phyloP scores from a whole-genome alignment of 1,140 invertebrate species.

The Gyrodactylus bullatarudis region DNA sequence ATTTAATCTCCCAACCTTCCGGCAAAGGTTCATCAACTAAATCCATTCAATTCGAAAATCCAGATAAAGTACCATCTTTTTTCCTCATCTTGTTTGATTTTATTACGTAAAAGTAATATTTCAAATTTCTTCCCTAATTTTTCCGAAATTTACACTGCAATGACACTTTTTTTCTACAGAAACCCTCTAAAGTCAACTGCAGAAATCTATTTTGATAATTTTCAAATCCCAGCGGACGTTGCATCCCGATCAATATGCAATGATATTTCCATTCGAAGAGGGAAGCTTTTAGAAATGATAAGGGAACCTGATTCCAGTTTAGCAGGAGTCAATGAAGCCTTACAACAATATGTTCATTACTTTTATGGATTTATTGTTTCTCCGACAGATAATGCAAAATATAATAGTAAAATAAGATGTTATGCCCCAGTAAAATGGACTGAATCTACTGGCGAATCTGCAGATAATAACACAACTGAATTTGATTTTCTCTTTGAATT shows the following conservation, averaged over 20 bases:
- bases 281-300: neutral
- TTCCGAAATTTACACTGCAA: neutral
- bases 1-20: neutral
- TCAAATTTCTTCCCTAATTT: neutral
- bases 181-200: neutral
- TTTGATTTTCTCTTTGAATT: constrained; percentile 30
- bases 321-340: neutral
- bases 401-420: neutral
- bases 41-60: neutral
- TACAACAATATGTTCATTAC: neutral
- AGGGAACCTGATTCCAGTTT: neutral
- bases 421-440: neutral
- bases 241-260: neutral
- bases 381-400: neutral
- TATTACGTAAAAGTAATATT: neutral
- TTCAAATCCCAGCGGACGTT: neutral
- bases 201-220: neutral
- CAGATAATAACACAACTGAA: constrained; percentile 19
- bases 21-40: neutral
- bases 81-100: neutral
- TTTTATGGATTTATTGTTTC: neutral
- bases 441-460: neutral
- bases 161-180: neutral
- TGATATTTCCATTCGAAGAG: neutral
- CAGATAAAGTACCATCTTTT: neutral